A percentile compares a stretch with the other conserved stretches of the same genome.
These are phyloP conservation scores for Loripinus fragilis DNA, from an alignment of 2,888 invertebrate genomes.

Conservation along the genomic window DNA sequence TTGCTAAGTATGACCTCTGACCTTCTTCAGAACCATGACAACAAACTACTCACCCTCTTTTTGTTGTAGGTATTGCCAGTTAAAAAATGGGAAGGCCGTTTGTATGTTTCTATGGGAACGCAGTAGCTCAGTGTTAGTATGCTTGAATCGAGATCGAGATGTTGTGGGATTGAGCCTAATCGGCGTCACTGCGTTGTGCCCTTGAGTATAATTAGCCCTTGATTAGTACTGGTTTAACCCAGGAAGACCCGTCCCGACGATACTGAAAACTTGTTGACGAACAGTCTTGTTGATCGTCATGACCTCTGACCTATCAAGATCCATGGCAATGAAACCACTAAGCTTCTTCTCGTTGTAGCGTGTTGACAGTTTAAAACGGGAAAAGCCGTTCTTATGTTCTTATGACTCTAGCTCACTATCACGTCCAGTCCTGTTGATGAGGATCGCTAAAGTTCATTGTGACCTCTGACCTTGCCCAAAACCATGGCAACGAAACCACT, in stretches of 20 bases:
- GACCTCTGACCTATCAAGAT: constrained; percentile 79
- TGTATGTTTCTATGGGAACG: constrained; percentile 74
- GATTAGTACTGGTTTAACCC: constrained; percentile 78
- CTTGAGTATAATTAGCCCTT: too few species aligned
- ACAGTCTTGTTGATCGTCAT: constrained; percentile 79
- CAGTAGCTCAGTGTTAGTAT: constrained; percentile 78
- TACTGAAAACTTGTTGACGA: constrained; percentile 65
- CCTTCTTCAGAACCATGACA: too few species aligned
- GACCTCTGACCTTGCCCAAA: constrained; percentile 79
- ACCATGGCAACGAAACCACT: constrained; percentile 77
- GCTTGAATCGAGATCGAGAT: constrained; percentile 80
- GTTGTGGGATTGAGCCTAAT: constrained; percentile 76
- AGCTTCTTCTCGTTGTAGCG: too few species aligned
- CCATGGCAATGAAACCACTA: constrained; percentile 77
- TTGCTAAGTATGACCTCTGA: constrained; percentile 70
- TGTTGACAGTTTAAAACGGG: too few species aligned
- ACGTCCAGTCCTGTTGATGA: constrained; percentile 77
- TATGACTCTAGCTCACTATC: too few species aligned
- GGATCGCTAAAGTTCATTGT: constrained; percentile 78
- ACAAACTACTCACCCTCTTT: constrained; percentile 80
- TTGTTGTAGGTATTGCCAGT: constrained; percentile 79
- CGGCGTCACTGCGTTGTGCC: too few species aligned
- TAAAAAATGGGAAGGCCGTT: constrained; percentile 74
- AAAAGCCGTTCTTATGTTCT: too few species aligned
- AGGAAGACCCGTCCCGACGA: constrained; percentile 69